Evolutionary conservation across 1,140 invertebrate species (phyloP), one percentile per base, ranked within the genome.

Genomic region (Drosophila paulistorum): DNA sequence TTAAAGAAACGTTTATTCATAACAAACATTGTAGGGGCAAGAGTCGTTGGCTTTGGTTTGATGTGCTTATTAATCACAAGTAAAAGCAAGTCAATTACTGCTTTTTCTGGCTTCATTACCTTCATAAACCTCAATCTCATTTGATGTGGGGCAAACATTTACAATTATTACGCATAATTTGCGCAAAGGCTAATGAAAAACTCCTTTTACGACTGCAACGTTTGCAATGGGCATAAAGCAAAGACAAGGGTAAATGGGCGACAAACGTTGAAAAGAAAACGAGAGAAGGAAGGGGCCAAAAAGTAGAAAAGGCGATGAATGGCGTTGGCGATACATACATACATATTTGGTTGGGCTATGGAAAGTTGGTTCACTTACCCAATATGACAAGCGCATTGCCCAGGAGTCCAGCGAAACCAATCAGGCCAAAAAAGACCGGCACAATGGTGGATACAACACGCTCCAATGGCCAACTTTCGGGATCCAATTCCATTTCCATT

Each of bases 341-440:
- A 23, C 20, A 26, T 26, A 26, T 30, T 10, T 48, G 45, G 45
- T 7, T 17, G 45, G 7, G 14, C 5, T 2, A 13, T 7, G 14
- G 14, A 7, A 13, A 9, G 14, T 20, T 20, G 7, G 45, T 17
- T 48, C 20, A 84, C 91, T 90, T 70, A 92, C 91, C 91, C 2
- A 97, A 93, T n/a, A 97, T 96, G 7, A 98, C 97, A 33, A 98
- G 93, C 0, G 95, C 95, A 92, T 98, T 99, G 68, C 98, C 98
- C 30, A 98, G 93, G 1, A 98, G 93, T 14, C 98, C 98, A 45
- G 98, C 94, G 7, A 98, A 93, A 33, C 97, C 96, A 66, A 98
- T 97, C 64, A 98, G 93, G 1, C 96, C 96, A 91, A 98, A 98
- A 82, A 98, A 95, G 30, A 97, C 94, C 1, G 97, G 97, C 26